These are phyloP conservation scores for Leucophora obtusa DNA, from an alignment of 2,888 invertebrate species.

Conservation along the genomic window DNA sequence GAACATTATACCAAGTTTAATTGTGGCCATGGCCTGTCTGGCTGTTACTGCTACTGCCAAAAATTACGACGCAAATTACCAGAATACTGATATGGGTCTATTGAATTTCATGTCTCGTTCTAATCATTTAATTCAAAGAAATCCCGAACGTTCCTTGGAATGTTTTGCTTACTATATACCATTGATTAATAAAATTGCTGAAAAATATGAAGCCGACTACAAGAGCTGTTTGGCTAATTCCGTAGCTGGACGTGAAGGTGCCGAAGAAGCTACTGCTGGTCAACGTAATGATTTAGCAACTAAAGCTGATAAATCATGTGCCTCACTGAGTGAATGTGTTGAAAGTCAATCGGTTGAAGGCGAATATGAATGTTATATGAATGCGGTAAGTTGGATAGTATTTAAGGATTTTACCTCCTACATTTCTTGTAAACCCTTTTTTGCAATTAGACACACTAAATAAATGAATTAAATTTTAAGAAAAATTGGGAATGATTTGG, in stretches of 20 bases:
- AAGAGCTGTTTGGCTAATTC: conserved; percentile 51
- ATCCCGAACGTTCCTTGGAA: conserved; percentile 57
- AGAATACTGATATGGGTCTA: conserved; percentile 52
- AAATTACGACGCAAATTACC: no score
- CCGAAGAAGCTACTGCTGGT: conserved; percentile 59
- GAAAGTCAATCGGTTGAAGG: not conserved
- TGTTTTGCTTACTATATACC: conserved; percentile 70
- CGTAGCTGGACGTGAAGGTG: accelerated
- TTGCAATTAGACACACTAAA: no score
- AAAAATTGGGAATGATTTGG: no score
- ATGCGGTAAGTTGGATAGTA: conserved; percentile 43
- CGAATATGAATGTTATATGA: conserved; percentile 67
- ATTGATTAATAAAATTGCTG: conserved; percentile 30
- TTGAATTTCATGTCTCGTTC: conserved; percentile 68
- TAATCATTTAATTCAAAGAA: conserved; percentile 42
- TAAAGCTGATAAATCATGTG: conserved; percentile 64
- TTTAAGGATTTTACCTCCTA: no score
- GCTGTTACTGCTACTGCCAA: not conserved
- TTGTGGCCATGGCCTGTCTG: not conserved
- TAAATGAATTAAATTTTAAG: no score
- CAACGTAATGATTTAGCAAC: conserved; percentile 66
- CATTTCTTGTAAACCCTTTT: no score
- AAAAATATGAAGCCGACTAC: conserved; percentile 56
- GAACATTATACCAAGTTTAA: not conserved
- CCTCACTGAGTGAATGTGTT: conserved; percentile 55